These are phyloP conservation scores for Drosophila serrata DNA, from an alignment of 1,140 invertebrate species.

Conservation along the genomic window DNA sequence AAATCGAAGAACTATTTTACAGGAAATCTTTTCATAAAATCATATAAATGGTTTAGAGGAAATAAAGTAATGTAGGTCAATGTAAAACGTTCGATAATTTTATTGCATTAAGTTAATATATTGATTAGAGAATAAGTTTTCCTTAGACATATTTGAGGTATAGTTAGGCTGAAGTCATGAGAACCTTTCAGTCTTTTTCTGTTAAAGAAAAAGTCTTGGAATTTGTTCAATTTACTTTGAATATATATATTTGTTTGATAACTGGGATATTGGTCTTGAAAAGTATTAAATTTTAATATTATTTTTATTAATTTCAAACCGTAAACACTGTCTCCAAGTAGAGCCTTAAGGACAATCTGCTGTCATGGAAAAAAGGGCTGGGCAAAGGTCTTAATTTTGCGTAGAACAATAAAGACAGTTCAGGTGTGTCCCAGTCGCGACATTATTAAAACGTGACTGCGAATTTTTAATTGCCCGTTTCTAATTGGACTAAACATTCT, in stretches of 20 bases:
- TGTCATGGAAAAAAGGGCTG: background rate
- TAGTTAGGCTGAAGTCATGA: background rate
- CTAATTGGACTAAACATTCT: conserved; percentile 44
- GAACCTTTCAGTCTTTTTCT: background rate
- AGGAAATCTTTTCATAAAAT: background rate
- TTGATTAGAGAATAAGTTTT: background rate
- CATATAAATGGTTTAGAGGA: background rate
- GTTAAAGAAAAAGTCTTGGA: background rate
- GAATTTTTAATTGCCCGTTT: conserved; percentile 69
- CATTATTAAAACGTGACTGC: conserved; percentile 73
- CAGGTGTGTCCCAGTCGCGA: conserved; percentile 42
- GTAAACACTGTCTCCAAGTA: background rate
- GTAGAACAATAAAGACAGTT: background rate
- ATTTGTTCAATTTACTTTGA: background rate
- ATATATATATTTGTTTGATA: background rate
- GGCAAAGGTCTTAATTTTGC: background rate
- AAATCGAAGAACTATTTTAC: conserved; percentile 1
- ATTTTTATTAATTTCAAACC: background rate
- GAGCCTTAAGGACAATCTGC: background rate
- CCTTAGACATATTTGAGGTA: background rate
- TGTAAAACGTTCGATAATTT: background rate
- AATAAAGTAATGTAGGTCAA: background rate
- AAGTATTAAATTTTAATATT: too few relatives aligned
- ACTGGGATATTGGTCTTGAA: background rate
- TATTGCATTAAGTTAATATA: background rate